phyloP scores from a whole-genome alignment of 1,140 invertebrate genomes.

The Mesaphorura yosii region DNA sequence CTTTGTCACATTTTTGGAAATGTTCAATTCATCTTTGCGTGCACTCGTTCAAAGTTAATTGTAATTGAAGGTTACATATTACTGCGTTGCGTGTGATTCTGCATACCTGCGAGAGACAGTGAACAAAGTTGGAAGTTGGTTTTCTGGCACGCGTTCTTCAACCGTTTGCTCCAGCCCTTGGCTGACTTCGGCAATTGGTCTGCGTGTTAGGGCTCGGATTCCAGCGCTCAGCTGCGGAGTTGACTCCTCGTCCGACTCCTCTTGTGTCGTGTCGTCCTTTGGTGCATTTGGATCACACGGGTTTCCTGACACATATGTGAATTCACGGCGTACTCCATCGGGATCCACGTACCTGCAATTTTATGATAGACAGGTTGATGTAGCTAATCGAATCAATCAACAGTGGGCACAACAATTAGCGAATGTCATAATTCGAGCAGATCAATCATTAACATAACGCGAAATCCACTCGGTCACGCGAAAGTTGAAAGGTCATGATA shows the following conservation, averaged over 20 bases:
- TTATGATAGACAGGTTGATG: background rate
- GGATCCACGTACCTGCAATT: conserved; percentile 58
- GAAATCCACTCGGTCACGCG: no score
- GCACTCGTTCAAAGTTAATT: no score
- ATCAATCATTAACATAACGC: background rate
- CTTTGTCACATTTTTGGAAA: no score
- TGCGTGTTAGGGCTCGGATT: conserved; percentile 38
- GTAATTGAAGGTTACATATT: no score
- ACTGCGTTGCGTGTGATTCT: no score
- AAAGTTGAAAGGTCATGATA: no score
- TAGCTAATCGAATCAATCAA: background rate
- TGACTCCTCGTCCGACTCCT: conserved; percentile 46
- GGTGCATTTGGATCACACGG: conserved; percentile 70
- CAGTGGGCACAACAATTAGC: background rate
- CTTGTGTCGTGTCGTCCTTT: conserved; percentile 38
- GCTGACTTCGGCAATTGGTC: conserved; percentile 15
- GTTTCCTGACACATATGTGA: conserved; percentile 82
- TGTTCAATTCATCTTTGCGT: no score
- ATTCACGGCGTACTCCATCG: conserved; percentile 73
- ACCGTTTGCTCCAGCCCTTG: conserved; percentile 29
- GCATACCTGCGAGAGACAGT: no score
- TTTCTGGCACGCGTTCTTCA: conserved; percentile 27
- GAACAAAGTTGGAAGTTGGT: no score
- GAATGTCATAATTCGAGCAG: background rate
- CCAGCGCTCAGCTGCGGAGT: conserved; percentile 50